Percentiles rank a stretch among this genome's conserved stretches.
Conservation (phyloP, 2,113 vertebrate genomes). For the Gobiocypris rarus region DNA sequence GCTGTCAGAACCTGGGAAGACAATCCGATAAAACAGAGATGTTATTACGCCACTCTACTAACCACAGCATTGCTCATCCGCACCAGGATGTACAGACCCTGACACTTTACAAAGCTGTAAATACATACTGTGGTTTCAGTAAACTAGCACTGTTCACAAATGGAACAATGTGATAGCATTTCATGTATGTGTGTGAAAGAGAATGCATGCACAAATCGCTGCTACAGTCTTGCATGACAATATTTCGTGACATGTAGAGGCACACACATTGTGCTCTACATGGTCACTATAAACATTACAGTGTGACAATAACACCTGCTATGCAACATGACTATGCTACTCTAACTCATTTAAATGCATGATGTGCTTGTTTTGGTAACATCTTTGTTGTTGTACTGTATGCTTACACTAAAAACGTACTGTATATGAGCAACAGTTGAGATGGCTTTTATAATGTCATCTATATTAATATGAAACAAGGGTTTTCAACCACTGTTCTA, state of each 20-base stretch:
- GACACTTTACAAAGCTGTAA: background rate
- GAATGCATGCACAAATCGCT: slow-evolving; percentile 6
- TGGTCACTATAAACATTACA: background rate
- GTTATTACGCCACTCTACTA: background rate
- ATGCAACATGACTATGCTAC: background rate
- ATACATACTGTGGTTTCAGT: background rate
- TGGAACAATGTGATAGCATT: slow-evolving; percentile 32
- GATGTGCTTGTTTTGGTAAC: slow-evolving; percentile 6
- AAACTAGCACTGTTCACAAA: background rate
- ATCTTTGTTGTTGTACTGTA: slow-evolving; percentile 15
- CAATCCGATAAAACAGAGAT: slow-evolving; percentile 5
- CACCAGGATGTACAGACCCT: background rate
- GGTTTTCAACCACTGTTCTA: background rate
- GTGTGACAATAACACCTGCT: slow-evolving; percentile 8
- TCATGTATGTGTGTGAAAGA: slow-evolving; percentile 16
- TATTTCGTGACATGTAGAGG: background rate
- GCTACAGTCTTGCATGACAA: slow-evolving; percentile 18
- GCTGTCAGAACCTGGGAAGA: background rate
- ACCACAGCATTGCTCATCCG: background rate
- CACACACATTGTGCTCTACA: background rate
- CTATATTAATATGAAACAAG: background rate
- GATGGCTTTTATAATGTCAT: background rate
- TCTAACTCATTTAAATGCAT: slow-evolving; percentile 17
- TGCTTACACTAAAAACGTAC: background rate
- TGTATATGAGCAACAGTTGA: background rate